A percentile compares a stretch with the other conserved stretches of the same genome.
Evolutionary conservation across 1,140 invertebrate species (phyloP).

Genomic region (Drosophila seguyi): DNA sequence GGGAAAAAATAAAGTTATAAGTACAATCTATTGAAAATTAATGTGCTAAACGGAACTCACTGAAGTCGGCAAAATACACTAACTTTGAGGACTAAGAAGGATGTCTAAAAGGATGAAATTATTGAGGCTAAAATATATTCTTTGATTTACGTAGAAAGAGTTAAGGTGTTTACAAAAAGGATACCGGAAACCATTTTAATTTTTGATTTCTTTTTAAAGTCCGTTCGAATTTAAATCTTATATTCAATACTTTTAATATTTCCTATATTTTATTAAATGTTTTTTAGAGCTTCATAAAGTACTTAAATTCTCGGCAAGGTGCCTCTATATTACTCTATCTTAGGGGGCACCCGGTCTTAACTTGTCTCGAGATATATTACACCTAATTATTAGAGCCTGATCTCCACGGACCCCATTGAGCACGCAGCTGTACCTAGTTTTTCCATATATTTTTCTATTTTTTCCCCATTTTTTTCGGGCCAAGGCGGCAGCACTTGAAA

Average conservation of each 20-base stretch:
- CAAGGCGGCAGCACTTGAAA: slow-evolving; percentile 60
- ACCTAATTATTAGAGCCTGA: slow-evolving; percentile 68
- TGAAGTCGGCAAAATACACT: slow-evolving; percentile 17
- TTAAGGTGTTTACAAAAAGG: background rate
- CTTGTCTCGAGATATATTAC: slow-evolving; percentile 64
- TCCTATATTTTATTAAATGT: background rate
- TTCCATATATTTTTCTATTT: slow-evolving; percentile 11
- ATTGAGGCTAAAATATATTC: rapidly evolving
- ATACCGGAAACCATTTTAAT: background rate
- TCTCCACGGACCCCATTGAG: slow-evolving; percentile 47
- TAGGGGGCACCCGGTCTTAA: slow-evolving; percentile 1
- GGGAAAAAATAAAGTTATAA: slow-evolving; percentile 47
- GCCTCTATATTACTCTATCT: slow-evolving; percentile 8
- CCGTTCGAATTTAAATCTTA: background rate
- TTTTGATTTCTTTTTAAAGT: background rate
- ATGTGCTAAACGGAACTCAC: background rate
- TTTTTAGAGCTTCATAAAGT: background rate
- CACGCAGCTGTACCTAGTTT: slow-evolving; percentile 64
- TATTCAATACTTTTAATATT: background rate
- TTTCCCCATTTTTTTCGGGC: slow-evolving; percentile 44
- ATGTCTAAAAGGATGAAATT: background rate
- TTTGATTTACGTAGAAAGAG: background rate
- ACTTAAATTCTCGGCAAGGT: background rate
- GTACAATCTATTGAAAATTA: slow-evolving; percentile 38
- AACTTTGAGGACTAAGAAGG: background rate